Evolutionary conservation across 2,888 invertebrate genomes (phyloP).

Genomic region (Tanypteryx hageni): DNA sequence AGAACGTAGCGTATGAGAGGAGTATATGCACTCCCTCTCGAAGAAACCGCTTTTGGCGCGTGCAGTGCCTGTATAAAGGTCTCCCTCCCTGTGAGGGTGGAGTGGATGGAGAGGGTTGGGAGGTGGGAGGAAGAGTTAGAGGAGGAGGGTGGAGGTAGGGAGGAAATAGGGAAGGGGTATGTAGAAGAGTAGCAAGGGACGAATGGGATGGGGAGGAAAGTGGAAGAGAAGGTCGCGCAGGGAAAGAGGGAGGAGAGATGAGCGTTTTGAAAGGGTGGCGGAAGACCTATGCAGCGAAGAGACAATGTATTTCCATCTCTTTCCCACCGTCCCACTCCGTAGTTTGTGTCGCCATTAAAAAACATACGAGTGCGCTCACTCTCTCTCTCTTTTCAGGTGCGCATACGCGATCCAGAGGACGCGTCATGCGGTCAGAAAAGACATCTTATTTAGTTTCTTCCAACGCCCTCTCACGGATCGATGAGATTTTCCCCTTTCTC

Average conservation of each 20-base stretch:
- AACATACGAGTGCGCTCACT: not conserved
- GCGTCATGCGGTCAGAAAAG: not conserved
- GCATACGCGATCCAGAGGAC: not conserved
- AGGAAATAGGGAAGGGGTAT: not conserved
- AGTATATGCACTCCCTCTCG: not conserved
- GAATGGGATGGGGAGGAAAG: not conserved
- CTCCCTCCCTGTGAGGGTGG: not conserved
- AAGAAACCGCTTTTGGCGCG: slow-evolving; percentile 17
- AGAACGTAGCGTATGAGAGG: not conserved
- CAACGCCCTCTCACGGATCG: not conserved
- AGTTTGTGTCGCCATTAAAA: not conserved
- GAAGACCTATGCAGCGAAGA: not conserved
- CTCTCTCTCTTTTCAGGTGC: not conserved
- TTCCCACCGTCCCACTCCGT: not conserved
- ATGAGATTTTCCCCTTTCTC: not conserved
- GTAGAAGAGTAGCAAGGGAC: not conserved
- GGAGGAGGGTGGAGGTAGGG: not conserved
- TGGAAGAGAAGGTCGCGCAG: not conserved
- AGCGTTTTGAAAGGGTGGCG: not conserved
- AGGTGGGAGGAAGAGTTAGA: not conserved
- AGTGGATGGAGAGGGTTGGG: not conserved
- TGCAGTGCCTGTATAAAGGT: slow-evolving; percentile 23
- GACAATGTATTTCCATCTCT: not conserved
- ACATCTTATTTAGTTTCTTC: not conserved
- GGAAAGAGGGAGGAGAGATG: not conserved